Percentiles rank a stretch among this genome's conserved stretches.
Conservation (phyloP, 2,113 vertebrate genomes). For the Xiphophorus hellerii region DNA sequence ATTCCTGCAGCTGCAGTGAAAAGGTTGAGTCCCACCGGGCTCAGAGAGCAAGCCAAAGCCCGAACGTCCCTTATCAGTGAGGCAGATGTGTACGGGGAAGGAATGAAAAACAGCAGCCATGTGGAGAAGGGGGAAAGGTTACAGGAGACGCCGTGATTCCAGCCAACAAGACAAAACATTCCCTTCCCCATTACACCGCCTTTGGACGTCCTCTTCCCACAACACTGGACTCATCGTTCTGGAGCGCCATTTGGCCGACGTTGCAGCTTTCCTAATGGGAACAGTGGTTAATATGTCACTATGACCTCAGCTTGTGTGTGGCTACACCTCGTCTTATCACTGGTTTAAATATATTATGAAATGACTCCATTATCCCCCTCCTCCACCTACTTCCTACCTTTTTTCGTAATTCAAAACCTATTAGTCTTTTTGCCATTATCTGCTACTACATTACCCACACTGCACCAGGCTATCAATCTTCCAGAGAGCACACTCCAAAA, state of each 20-base stretch:
- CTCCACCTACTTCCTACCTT: neutral
- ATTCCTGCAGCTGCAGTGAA: slow-evolving; percentile 37
- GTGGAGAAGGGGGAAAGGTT: slow-evolving; percentile 50
- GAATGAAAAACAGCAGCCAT: slow-evolving; percentile 60
- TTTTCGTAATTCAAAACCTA: slow-evolving; percentile 25
- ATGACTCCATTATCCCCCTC: slow-evolving; percentile 2
- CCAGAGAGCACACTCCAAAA: slow-evolving; percentile 39
- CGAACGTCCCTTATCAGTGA: slow-evolving; percentile 55
- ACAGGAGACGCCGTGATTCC: slow-evolving; percentile 21
- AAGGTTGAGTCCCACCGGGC: slow-evolving; percentile 44
- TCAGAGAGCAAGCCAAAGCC: slow-evolving; percentile 9
- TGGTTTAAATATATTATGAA: slow-evolving; percentile 9
- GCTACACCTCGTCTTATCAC: neutral
- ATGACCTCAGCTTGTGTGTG: slow-evolving; percentile 12
- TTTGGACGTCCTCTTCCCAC: slow-evolving; percentile 32
- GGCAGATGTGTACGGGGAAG: slow-evolving; percentile 46
- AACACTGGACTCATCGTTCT: slow-evolving; percentile 34
- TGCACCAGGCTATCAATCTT: slow-evolving; percentile 70
- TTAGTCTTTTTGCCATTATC: slow-evolving; percentile 55
- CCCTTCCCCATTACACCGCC: slow-evolving; percentile 10
- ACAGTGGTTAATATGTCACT: slow-evolving; percentile 31
- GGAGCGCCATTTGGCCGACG: slow-evolving; percentile 19
- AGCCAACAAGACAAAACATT: slow-evolving; percentile 59
- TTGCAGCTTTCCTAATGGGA: slow-evolving; percentile 29
- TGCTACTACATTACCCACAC: slow-evolving; percentile 70